Evolutionary conservation across 1,140 invertebrate species (phyloP).

Genomic region (Lepidurus packardi): DNA sequence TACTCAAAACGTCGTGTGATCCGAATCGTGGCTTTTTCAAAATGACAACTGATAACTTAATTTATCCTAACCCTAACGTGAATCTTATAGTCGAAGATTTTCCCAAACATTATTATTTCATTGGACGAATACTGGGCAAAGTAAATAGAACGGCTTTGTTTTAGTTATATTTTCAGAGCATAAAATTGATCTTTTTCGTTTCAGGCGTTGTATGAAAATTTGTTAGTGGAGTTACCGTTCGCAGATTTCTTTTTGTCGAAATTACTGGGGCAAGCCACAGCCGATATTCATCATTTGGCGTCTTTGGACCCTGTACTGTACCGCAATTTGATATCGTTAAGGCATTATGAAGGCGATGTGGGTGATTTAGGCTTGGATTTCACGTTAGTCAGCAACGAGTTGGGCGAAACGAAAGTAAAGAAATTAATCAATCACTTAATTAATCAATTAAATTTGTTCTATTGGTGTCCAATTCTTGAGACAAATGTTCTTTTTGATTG

Average conservation of each 20-base stretch:
- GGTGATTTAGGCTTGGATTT: conserved; percentile 81
- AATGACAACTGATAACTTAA: conserved; percentile 81
- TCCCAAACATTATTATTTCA: conserved; percentile 88
- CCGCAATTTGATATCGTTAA: conserved; percentile 80
- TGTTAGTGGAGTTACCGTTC: conserved; percentile 87
- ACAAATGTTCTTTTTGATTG: conserved; percentile 28
- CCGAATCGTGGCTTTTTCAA: conserved; percentile 92
- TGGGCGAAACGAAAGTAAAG: conserved; percentile 75
- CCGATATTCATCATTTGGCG: conserved; percentile 87
- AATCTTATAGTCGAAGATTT: conserved; percentile 75
- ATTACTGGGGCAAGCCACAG: conserved; percentile 66
- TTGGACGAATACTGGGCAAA: conserved; percentile 91
- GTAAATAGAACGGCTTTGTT: conserved; percentile 45
- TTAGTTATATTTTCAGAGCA: neutral
- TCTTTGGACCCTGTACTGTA: conserved; percentile 89
- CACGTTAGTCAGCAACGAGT: conserved; percentile 78
- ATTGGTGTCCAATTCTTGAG: neutral
- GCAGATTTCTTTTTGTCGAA: conserved; percentile 89
- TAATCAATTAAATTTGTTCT: neutral
- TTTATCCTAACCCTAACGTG: conserved; percentile 93
- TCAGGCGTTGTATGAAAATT: conserved; percentile 87
- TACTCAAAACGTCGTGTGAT: conserved; percentile 92
- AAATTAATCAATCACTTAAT: neutral
- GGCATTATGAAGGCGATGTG: conserved; percentile 72
- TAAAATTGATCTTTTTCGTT: conserved; percentile 28